Evolutionary conservation across 2,797 vertebrate genomes (phyloP).

Genomic region (Pempheris klunzingeri): DNA sequence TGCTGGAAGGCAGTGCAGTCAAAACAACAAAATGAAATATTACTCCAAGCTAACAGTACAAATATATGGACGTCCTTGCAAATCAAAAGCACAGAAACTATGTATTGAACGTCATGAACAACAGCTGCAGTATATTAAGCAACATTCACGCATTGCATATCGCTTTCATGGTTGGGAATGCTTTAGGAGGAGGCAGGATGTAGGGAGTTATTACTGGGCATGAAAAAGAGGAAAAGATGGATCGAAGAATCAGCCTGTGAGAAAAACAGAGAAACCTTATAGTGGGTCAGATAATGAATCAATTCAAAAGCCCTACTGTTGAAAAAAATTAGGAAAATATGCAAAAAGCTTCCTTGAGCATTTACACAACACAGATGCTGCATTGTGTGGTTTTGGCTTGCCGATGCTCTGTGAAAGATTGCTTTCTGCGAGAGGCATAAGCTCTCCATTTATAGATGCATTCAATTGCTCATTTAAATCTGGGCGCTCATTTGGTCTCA

Average conservation of each 20-base stretch:
- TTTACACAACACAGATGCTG: constrained; percentile 62
- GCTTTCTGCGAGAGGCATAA: constrained; percentile 52
- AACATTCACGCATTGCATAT: constrained; percentile 36
- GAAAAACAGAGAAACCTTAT: constrained; percentile 58
- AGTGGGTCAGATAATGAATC: constrained; percentile 71
- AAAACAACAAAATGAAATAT: constrained; percentile 19
- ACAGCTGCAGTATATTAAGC: constrained; percentile 47
- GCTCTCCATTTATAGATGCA: constrained; percentile 54
- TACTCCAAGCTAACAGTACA: constrained; percentile 10
- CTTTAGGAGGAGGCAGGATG: constrained; percentile 43
- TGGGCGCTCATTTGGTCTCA: constrained; percentile 22
- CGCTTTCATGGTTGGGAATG: constrained; percentile 31
- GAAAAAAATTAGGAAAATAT: constrained; percentile 71
- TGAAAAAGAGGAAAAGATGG: constrained; percentile 28
- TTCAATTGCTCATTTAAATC: constrained; percentile 40
- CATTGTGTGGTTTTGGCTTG: constrained; percentile 75
- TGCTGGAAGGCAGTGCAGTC: not conserved
- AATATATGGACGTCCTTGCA: not conserved
- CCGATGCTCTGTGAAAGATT: constrained; percentile 53
- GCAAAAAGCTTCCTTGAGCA: constrained; percentile 56
- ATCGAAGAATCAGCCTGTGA: constrained; percentile 30
- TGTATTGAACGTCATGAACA: constrained; percentile 16
- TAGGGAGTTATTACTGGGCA: constrained; percentile 22
- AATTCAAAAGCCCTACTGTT: constrained; percentile 58
- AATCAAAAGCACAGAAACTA: constrained; percentile 26